Evolutionary conservation across 2,888 invertebrate species (phyloP).

Genomic region (Synergus japonicus): DNA sequence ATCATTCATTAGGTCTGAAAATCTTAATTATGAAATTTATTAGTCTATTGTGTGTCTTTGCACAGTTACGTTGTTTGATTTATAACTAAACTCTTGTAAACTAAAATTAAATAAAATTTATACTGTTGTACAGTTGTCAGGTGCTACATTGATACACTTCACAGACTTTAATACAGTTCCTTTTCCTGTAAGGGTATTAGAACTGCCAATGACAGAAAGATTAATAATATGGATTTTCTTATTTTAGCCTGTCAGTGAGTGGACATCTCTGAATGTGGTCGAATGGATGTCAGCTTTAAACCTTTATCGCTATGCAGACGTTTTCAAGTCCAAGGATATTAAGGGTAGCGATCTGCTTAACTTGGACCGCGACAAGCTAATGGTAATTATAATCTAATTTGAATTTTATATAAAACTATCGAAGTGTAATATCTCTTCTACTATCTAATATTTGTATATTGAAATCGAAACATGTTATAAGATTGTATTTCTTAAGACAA

Average conservation of each 20-base stretch:
- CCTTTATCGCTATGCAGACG: conserved; percentile 84
- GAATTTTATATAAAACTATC: neutral
- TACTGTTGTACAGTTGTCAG: neutral
- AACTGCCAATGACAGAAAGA: neutral
- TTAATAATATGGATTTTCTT: conserved; percentile 52
- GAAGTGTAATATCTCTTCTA: neutral
- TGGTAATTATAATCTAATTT: conserved; percentile 78
- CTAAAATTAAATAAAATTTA: neutral
- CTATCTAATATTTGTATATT: no score
- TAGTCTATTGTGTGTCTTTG: neutral
- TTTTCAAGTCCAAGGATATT: conserved; percentile 85
- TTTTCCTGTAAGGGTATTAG: neutral
- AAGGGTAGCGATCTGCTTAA: conserved; percentile 83
- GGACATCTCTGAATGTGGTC: conserved; percentile 84
- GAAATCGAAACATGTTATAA: no score
- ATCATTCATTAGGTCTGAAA: neutral
- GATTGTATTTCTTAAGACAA: no score
- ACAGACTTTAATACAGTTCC: neutral
- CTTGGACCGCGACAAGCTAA: conserved; percentile 83
- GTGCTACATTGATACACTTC: neutral
- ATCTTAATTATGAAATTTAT: neutral
- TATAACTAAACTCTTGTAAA: conserved; percentile 9
- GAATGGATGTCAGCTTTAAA: conserved; percentile 89
- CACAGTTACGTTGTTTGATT: neutral
- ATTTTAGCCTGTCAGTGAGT: conserved; percentile 84